phyloP scores from a whole-genome alignment of 53 echinoderm and acorn worm genomes.

The Zoroaster sp. region DNA sequence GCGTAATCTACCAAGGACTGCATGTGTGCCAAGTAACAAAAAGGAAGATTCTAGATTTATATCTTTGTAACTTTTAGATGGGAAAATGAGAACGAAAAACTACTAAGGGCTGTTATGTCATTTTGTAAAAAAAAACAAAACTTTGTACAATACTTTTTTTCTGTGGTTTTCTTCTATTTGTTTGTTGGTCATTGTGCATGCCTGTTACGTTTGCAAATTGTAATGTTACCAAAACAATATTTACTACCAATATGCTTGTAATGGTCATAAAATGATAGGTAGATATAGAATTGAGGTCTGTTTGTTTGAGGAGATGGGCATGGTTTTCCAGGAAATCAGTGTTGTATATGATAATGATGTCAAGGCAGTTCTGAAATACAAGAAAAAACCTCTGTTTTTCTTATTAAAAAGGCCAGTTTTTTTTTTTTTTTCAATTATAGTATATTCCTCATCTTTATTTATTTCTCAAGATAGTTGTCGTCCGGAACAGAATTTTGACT shows the following conservation, averaged over 20 bases:
- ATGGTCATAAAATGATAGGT: conserved; percentile 29
- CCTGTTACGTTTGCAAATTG: conserved; percentile 20
- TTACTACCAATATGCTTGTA: background rate
- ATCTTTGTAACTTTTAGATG: conserved; percentile 41
- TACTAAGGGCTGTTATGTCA: background rate
- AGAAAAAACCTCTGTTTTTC: background rate
- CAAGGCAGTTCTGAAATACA: background rate
- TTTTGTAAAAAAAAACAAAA: conserved; percentile 26
- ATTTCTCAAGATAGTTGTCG: background rate
- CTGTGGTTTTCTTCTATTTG: too few relatives aligned
- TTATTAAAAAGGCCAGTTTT: background rate
- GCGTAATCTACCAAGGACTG: background rate
- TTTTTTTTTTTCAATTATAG: background rate
- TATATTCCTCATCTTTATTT: background rate
- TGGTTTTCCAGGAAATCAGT: too few relatives aligned
- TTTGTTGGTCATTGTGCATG: background rate
- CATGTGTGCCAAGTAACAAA: conserved; percentile 45
- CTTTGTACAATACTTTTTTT: conserved; percentile 38
- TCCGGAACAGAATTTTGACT: too few relatives aligned
- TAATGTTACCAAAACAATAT: background rate
- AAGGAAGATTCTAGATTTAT: conserved; percentile 23
- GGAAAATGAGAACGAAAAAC: background rate
- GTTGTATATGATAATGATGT: background rate
- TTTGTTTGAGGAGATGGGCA: too few relatives aligned
- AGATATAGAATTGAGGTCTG: too few relatives aligned